Evolutionary conservation across 1,140 invertebrate species (phyloP).

Genomic region (Drosophila nikananu): DNA sequence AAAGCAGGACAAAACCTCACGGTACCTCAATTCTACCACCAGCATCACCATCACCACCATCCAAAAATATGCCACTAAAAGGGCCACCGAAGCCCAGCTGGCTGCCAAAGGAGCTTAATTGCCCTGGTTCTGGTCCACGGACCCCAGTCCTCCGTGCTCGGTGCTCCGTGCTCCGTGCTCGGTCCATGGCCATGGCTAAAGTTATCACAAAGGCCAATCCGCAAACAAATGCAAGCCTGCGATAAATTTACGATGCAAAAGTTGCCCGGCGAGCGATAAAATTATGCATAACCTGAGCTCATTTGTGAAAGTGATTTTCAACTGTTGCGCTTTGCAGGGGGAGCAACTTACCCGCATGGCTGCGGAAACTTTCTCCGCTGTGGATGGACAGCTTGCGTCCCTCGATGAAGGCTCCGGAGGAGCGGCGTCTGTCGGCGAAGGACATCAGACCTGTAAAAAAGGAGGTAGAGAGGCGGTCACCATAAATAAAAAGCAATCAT

Average conservation of each 20-base stretch:
- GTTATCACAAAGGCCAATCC: slow-evolving; percentile 63
- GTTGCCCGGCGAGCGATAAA: slow-evolving; percentile 66
- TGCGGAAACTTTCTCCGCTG: slow-evolving; percentile 85
- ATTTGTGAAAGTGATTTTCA: slow-evolving; percentile 82
- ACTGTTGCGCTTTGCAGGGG: slow-evolving; percentile 65
- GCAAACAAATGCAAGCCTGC: slow-evolving; percentile 49
- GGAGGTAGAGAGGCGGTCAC: slow-evolving; percentile 21
- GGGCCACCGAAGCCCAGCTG: slow-evolving; percentile 48
- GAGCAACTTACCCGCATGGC: slow-evolving; percentile 77
- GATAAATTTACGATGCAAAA: slow-evolving; percentile 79
- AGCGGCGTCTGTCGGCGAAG: slow-evolving; percentile 84
- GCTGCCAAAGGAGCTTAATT: slow-evolving; percentile 72
- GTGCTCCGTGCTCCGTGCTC: slow-evolving; percentile 12
- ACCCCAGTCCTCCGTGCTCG: not conserved
- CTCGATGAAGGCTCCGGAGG: slow-evolving; percentile 82
- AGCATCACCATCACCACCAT: not conserved
- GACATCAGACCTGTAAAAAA: slow-evolving; percentile 76
- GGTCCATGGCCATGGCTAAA: slow-evolving; percentile 39
- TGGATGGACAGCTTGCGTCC: slow-evolving; percentile 83
- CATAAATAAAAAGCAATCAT: slow-evolving; percentile 43
- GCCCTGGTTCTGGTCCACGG: slow-evolving; percentile 25
- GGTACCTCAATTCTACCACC: not conserved
- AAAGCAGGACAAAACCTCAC: slow-evolving; percentile 48
- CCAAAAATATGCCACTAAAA: slow-evolving; percentile 21
- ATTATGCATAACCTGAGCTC: slow-evolving; percentile 80